phyloP scores from a whole-genome alignment of 1,140 invertebrate species.

The Pogonognathellus flavescens region DNA sequence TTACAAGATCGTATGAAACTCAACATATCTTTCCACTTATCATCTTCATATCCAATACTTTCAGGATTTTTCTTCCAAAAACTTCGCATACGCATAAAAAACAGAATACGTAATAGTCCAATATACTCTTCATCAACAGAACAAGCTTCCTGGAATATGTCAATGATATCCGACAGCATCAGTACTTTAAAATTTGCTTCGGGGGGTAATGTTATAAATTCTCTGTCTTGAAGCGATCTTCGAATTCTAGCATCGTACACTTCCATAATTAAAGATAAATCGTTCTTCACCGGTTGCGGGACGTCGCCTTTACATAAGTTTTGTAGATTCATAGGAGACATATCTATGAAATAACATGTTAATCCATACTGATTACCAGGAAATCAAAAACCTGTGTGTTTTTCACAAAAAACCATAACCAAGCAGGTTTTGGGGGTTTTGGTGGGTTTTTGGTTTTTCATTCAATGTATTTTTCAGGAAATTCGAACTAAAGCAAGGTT shows the following conservation, averaged over 20 bases:
- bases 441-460: no score
- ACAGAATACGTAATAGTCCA: not conserved
- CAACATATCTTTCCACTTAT: not conserved
- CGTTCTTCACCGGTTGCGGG: not conserved
- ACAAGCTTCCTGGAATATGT: not conserved
- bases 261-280: not conserved
- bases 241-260: not conserved
- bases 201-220: not conserved
- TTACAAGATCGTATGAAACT: not conserved
- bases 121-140: not conserved
- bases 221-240: not conserved
- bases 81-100: not conserved
- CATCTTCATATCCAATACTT: not conserved
- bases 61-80: not conserved
- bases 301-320: not conserved
- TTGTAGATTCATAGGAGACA: not conserved
- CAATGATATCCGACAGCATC: not conserved
- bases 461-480: no score
- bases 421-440: no score
- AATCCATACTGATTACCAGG: no score
- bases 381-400: no score
- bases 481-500: no score
- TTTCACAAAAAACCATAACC: no score
- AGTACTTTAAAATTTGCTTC: not conserved
- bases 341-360: slow-evolving; percentile 2